A percentile compares a stretch with the other conserved stretches of the same genome.
These are phyloP conservation scores for Ashinkailepas kermadecensis DNA, from an alignment of 2,888 invertebrate species.

Conservation along the genomic window DNA sequence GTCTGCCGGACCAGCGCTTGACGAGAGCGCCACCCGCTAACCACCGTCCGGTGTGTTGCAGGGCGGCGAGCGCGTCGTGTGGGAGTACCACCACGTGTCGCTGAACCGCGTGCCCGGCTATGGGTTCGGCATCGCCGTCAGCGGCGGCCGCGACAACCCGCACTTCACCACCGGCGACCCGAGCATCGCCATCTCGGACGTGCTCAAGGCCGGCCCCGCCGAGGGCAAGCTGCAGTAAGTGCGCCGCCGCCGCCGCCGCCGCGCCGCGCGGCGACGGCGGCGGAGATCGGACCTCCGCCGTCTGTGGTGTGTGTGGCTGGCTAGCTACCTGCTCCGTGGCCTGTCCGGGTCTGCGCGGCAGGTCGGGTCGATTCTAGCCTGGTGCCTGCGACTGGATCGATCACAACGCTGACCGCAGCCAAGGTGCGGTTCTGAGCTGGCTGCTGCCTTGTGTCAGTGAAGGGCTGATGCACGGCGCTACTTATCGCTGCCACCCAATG, in stretches of 20 bases:
- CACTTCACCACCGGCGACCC: slow-evolving; percentile 98
- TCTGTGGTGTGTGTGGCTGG: no score
- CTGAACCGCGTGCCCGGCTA: slow-evolving; percentile 89
- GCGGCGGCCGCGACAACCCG: slow-evolving; percentile 95
- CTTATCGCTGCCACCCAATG: no score
- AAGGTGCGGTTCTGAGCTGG: no score
- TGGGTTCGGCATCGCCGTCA: slow-evolving; percentile 97
- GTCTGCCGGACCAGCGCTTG: no score
- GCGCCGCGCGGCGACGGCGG: not conserved
- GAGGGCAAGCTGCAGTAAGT: slow-evolving; percentile 92
- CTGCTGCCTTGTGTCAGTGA: no score
- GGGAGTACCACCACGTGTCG: slow-evolving; percentile 91
- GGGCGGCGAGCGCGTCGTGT: slow-evolving; percentile 65
- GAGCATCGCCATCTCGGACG: slow-evolving; percentile 95
- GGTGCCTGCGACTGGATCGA: no score
- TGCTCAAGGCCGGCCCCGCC: slow-evolving; percentile 92
- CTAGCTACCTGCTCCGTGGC: no score
- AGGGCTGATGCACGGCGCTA: no score
- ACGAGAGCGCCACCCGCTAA: not conserved
- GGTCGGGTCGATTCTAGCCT: no score
- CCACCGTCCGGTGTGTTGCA: slow-evolving; percentile 32
- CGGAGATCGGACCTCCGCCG: no score
- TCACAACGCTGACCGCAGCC: no score
- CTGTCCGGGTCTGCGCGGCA: no score
- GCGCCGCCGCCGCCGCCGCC: not conserved